A percentile compares a stretch with the other conserved stretches of the same genome.
Evolutionary conservation across 2,888 invertebrate genomes (phyloP).

Genomic region (Caenorhabditis sp.): DNA sequence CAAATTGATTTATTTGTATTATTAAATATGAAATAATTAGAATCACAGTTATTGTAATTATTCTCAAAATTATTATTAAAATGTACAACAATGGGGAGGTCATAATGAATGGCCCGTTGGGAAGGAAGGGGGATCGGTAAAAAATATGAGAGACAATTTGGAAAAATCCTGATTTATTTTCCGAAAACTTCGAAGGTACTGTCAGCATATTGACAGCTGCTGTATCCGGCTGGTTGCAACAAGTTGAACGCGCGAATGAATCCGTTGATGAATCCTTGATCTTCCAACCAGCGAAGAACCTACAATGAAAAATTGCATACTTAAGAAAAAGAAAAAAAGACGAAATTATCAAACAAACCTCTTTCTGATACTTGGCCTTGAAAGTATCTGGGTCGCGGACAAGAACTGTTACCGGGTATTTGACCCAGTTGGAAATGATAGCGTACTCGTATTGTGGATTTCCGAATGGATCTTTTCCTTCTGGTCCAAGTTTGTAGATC

Average conservation of each 20-base stretch:
- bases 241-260: conserved; percentile 71
- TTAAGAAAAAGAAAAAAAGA: neutral
- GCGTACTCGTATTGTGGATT: conserved; percentile 71
- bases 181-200: conserved; percentile 71
- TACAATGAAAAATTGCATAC: conserved; percentile 14
- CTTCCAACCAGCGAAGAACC: conserved; percentile 61
- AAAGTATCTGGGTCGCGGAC: conserved; percentile 71
- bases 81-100: conserved; percentile 37
- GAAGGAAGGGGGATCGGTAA: neutral
- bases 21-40: neutral
- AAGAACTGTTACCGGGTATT: conserved; percentile 71
- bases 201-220: conserved; percentile 70
- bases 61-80: conserved; percentile 14
- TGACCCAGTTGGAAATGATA: conserved; percentile 71
- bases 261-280: conserved; percentile 71
- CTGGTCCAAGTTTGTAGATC: conserved; percentile 71
- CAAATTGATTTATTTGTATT: conserved; percentile 17
- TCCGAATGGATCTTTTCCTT: conserved; percentile 71
- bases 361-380: conserved; percentile 66
- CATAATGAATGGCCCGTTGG: conserved; percentile 19
- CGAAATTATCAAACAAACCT: conserved; percentile 22
- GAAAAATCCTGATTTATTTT: conserved; percentile 31
- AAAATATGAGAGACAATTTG: neutral
- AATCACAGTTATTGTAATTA: conserved; percentile 7
- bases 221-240: conserved; percentile 69